Evolutionary conservation across 2,888 invertebrate genomes (phyloP), one percentile per base, ranked within the genome.

Genomic region (Drosophila paucipuncta): DNA sequence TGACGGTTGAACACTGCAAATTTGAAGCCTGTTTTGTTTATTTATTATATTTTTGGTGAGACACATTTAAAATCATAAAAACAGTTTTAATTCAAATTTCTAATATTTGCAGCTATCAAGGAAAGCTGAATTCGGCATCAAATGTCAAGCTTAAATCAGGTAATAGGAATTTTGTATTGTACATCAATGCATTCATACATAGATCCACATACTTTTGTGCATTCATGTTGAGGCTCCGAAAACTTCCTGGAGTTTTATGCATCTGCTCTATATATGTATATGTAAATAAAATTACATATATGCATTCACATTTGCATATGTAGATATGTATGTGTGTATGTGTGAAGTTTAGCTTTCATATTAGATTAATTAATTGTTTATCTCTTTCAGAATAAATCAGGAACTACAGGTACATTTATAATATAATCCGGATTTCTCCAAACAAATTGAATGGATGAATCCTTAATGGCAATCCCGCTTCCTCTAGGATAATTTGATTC

Each of bases 101-200:
- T 39, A 49, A 63, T 62, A 63, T 68, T 73, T 59, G 37, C 83
- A 91, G 85, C 73, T 68, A 73, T 86, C 79, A 90, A 90, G 85
- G 83, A 80, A 78, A 83, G 78, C 80, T 83, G 86, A 86, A 89
- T 83, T 86, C 61, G 81, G 87, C 86, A 86, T 96, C 96, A 96
- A 96, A 97, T 97, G 97, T 97, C 97, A 96, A 96, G 96, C 96
- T 96, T 96, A 96, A 97, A 97, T 95, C 97, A 97, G 97, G 97
- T 97, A 96, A 94, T 87, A 73, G 68, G 76, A 82, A 74, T 77
- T 86, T 75, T 82, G 78, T 73, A 68, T 73, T 66, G 72, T 73
- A 69, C 61, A 16, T 47, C 25, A 47, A 47, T 73, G 54, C 59
- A 64, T 67, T 53, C 57, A 58, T 50, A 61, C 43, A 49, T 41